Evolutionary conservation across 2,888 invertebrate genomes (phyloP).

Genomic region (Tubulanus polymorphus): DNA sequence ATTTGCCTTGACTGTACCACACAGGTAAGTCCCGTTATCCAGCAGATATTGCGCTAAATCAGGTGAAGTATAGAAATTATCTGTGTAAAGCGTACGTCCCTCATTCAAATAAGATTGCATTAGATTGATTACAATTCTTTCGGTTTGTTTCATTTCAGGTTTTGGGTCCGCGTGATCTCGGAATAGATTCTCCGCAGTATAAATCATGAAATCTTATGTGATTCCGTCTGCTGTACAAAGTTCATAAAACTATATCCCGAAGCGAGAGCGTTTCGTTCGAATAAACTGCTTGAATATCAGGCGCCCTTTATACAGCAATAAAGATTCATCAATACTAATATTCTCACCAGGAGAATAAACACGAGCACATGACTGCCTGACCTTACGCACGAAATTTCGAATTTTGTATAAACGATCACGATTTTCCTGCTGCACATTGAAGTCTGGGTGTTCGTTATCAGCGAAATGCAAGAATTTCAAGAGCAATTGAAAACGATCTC

Average conservation of each 20-base stretch:
- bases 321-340: neutral
- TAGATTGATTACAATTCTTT: neutral
- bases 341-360: neutral
- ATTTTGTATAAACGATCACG: neutral
- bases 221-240: neutral
- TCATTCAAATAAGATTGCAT: constrained; percentile 2
- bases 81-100: constrained; percentile 7
- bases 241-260: neutral
- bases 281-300: neutral
- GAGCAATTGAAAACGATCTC: neutral
- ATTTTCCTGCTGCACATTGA: neutral
- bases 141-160: neutral
- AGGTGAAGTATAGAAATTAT: constrained; percentile 9
- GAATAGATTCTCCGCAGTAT: neutral
- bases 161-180: neutral
- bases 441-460: neutral
- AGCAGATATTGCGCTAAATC: constrained; percentile 9
- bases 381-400: neutral
- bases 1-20: constrained; percentile 4
- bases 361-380: neutral
- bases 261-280: neutral
- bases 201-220: neutral
- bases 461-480: neutral
- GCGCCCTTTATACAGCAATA: neutral
- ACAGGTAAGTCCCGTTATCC: constrained; percentile 6